Evolutionary conservation across 2,113 vertebrate genomes (phyloP).

Genomic region (Tinamus guttatus): DNA sequence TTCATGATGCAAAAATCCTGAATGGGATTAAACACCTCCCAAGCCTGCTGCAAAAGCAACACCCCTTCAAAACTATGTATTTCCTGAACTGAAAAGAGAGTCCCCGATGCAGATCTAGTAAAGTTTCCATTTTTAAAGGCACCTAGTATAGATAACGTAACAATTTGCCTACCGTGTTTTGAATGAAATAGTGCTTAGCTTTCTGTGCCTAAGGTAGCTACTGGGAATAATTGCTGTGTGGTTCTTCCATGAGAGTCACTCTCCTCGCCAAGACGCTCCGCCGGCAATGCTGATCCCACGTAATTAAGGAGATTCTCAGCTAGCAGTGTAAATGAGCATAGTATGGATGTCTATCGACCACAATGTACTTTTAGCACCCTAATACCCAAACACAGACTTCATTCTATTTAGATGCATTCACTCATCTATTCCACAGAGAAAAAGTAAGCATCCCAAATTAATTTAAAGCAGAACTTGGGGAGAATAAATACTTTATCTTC

Average conservation of each 20-base stretch:
- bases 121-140: not conserved
- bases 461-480: constrained; percentile 13
- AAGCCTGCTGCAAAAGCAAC: not conserved
- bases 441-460: not conserved
- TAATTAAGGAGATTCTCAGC: not conserved
- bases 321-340: not conserved
- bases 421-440: not conserved
- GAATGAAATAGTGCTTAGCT: not conserved
- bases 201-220: not conserved
- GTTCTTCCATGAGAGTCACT: not conserved
- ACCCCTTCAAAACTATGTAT: not conserved
- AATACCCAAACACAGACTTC: rapidly evolving
- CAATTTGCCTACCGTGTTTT: not conserved
- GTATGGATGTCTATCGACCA: not conserved
- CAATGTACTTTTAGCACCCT: not conserved
- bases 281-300: not conserved
- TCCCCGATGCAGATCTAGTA: not conserved
- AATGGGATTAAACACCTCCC: not conserved
- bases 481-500: not conserved
- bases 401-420: not conserved
- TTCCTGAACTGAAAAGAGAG: not conserved
- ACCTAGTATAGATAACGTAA: not conserved
- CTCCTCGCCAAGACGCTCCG: not conserved
- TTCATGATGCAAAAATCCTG: not conserved
- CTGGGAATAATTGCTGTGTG: not conserved